Base-by-base conservation (phyloP, 1,140 invertebrate genomes). In the Leptonema lineaticorne region DNA sequence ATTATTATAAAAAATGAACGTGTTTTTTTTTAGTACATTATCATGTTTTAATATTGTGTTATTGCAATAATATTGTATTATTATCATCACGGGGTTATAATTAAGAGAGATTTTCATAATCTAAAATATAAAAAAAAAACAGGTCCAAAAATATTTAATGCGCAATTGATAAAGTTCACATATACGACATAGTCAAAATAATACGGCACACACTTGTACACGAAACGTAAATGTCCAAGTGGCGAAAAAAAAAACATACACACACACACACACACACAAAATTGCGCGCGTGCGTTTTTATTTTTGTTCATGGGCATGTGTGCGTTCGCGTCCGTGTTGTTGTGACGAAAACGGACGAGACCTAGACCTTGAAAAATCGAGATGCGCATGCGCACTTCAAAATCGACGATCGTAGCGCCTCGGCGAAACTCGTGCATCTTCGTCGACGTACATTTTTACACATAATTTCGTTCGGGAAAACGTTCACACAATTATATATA, bases 321-420 rank as follows among this genome's bases (percentile, higher is more conserved):
- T 16, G 16, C 37, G 37, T 14, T 41, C 37, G 37, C 16, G 37
- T n/a, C n/a, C n/a, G 16, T 41, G 37, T 41, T 41, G 37, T 41
- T 16, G 37, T 41, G 37, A 41, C 37, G 37, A 41, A 41, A 41
- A 41, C 37, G 37, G 37, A 24, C 50, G 22, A 26, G 50, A 53
- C 50, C 50, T 53, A 53, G 50, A 53, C 50, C 50, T 53, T 53
- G 50, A 53, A 53, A 53, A n/a, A 53, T 7, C 50, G 22, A 53
- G 50, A 53, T 53, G 50, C 50, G 50, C 50, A 53, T 24, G 22
- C 50, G 50, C 50, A 26, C 22, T 6, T 2, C 22, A 4, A 24
- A 2, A 14, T 58, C 60, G 11, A 28, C 46, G 46, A 26, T 63
- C 69, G 69, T 56, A 37, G 30, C 26, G 18, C 28, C 37, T 70